Evolutionary conservation across 1,140 invertebrate genomes (phyloP).

Genomic region (Drosophila paulistorum): DNA sequence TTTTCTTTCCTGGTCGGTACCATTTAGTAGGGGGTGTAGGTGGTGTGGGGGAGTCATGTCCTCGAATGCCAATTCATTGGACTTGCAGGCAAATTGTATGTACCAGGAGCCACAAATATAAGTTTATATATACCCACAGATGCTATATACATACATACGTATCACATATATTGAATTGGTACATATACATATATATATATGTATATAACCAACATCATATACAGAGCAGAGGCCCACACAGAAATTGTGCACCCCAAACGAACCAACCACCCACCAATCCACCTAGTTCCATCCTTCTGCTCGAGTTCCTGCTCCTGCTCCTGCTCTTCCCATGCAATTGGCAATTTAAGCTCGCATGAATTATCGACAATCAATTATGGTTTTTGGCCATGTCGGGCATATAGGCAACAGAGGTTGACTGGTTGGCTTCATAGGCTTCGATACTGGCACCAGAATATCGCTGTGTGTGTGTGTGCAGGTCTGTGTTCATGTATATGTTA

Average conservation of each 20-base stretch:
- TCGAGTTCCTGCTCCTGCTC: background rate
- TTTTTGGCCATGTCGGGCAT: conserved; percentile 64
- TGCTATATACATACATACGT: background rate
- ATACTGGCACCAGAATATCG: conserved; percentile 5
- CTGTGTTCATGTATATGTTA: conserved; percentile 59
- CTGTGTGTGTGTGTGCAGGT: conserved; percentile 3
- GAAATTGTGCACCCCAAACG: background rate
- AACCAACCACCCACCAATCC: background rate
- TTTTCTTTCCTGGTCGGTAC: conserved; percentile 18
- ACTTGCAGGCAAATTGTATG: conserved; percentile 16
- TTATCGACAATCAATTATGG: conserved; percentile 80
- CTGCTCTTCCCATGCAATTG: conserved; percentile 62
- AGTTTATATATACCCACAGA: background rate
- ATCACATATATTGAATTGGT: background rate
- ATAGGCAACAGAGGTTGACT: background rate
- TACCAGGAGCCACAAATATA: conserved; percentile 6
- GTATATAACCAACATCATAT: conserved; percentile 25
- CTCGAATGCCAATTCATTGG: conserved; percentile 58
- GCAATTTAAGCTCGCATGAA: conserved; percentile 80
- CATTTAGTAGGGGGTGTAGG: background rate
- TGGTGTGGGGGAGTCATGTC: conserved; percentile 3
- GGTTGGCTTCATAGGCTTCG: conserved; percentile 36
- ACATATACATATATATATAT: conserved; percentile 13
- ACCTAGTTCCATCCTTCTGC: background rate
- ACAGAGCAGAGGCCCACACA: conserved; percentile 18